Evolutionary conservation across 2,113 vertebrate species (phyloP).

Genomic region (Rallus limicola): DNA sequence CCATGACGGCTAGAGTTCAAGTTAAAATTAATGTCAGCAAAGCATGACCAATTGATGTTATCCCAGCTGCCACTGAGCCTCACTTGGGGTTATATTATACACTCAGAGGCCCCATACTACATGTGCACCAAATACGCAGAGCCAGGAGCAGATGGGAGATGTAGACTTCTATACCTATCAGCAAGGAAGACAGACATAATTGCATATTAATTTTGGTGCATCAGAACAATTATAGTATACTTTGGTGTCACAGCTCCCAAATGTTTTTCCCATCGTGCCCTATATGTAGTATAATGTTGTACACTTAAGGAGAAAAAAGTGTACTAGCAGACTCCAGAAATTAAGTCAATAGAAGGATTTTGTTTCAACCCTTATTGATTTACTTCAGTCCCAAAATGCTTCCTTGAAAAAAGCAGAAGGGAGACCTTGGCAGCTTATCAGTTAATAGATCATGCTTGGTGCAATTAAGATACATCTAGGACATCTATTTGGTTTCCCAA

Average conservation of each 20-base stretch:
- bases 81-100: constrained; percentile 78
- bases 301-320: neutral
- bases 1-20: constrained; percentile 83
- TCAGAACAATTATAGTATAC: constrained; percentile 70
- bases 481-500: neutral
- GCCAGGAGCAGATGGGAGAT: constrained; percentile 84
- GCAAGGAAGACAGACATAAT: constrained; percentile 68
- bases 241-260: constrained; percentile 58
- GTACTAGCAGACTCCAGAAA: constrained; percentile 23
- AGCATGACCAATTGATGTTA: constrained; percentile 85
- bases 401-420: neutral
- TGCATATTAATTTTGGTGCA: constrained; percentile 76
- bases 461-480: constrained; percentile 45
- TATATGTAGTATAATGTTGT: neutral
- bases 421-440: constrained; percentile 2
- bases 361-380: constrained; percentile 45
- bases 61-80: constrained; percentile 81
- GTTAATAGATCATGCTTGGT: constrained; percentile 47
- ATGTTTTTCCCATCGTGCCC: constrained; percentile 30
- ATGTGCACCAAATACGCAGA: constrained; percentile 69
- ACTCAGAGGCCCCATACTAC: constrained; percentile 70
- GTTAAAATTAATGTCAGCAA: constrained; percentile 85
- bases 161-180: constrained; percentile 71
- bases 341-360: constrained; percentile 36
- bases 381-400: constrained; percentile 17